phyloP scores from a whole-genome alignment of 2,113 vertebrate genomes.

The Tricholaema leucomelas region DNA sequence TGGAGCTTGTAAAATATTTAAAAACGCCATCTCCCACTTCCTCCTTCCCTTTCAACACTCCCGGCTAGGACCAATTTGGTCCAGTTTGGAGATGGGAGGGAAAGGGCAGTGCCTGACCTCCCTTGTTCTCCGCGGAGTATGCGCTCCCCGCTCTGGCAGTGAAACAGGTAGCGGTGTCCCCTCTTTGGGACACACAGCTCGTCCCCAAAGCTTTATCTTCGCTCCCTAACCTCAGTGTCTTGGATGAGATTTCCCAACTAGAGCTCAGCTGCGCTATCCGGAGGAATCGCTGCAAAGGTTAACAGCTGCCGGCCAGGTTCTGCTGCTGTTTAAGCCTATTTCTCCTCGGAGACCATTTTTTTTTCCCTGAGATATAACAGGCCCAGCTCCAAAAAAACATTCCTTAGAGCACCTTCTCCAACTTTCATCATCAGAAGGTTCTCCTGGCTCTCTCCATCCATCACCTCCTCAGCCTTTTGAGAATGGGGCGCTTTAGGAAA shows the following conservation, averaged over 20 bases:
- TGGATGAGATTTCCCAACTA: rapidly evolving
- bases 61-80: constrained; percentile 10
- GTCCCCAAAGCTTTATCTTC: not conserved
- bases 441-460: not conserved
- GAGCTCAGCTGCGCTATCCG: not conserved
- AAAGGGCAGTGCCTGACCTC: not conserved
- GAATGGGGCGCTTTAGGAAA: not conserved
- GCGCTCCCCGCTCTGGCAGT: not conserved
- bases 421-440: not conserved
- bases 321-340: not conserved
- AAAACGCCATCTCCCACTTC: constrained; percentile 8
- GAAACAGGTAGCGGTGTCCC: not conserved
- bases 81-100: not conserved
- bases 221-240: not conserved
- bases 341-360: not conserved
- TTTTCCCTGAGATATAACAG: not conserved
- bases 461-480: not conserved
- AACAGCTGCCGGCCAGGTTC: not conserved
- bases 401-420: not conserved
- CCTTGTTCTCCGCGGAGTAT: not conserved
- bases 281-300: not conserved
- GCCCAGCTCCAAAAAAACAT: not conserved
- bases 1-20: constrained; percentile 58
- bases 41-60: constrained; percentile 25
- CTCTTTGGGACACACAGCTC: not conserved